Base-by-base conservation (phyloP, 2,888 invertebrate species). In the Drosophila kokeensis region DNA sequence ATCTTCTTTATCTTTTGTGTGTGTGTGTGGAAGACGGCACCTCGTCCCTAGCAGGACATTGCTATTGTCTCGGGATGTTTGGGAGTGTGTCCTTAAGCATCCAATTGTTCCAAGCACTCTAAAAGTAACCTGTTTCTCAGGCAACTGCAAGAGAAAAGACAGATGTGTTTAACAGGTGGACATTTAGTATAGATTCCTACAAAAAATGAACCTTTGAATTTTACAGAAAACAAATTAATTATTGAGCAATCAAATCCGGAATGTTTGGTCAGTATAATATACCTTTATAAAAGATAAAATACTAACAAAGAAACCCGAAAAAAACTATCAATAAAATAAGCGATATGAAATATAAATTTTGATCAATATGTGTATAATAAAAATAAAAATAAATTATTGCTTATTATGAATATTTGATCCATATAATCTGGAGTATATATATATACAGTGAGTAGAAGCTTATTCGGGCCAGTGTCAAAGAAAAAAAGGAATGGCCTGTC, bases 161-260 rank as follows among this genome's bases (percentile, higher is more conserved):
- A 87, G 82, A 80, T 87, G 88, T 74, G 49, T 13, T 52, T 42
- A 24, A 66, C 82, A 84, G 82, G 69, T 79, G 66, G 45, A 55
- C 63, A 57, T 36, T 42, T 29, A 49, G 18, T 6, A 24, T 8
- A 15, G 15, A 45, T 15, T 15, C 8, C 8, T 45, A 24, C 15
- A 24, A 15, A 15, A 15, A 8, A 24, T 13, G 21, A 45, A 0
- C 2, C 1, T 15, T 7, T 1, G 7, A 45, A 24, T 45, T 15
- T 24, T 1, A 24, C 4, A 1, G 4, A 24, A 45, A 1, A 8
- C 0, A 15, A 24, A 24, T 24, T 7, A 45, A 8, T 7, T 21
- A 1, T 15, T 21, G 0, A 4, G 15, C 15, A 8, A 24, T 15
- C 0, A 24, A 45, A 45, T 24, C 21, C 7, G 21, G 7, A 24